A percentile compares a stretch with the other conserved stretches of the same genome.
These are phyloP conservation scores for Clarias platycephalus DNA, from an alignment of 2,797 vertebrate species.

Conservation along the genomic window DNA sequence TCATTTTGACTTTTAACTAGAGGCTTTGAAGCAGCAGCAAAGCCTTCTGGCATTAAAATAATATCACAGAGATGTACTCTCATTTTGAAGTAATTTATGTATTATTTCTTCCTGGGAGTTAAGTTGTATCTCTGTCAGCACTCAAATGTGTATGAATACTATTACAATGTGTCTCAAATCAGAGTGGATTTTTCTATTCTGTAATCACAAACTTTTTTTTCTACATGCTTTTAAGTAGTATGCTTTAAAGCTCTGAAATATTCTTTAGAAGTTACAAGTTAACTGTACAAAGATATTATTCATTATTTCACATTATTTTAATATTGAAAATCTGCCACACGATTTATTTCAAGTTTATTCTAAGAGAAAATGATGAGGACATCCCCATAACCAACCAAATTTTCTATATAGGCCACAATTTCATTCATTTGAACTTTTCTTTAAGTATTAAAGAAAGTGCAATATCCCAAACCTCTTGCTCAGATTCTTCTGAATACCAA, in stretches of 20 bases:
- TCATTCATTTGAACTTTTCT: conserved; percentile 49
- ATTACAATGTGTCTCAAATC: conserved; percentile 46
- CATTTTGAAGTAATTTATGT: conserved; percentile 67
- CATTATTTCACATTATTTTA: conserved; percentile 58
- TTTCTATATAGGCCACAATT: conserved; percentile 59
- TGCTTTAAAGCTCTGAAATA: conserved; percentile 54
- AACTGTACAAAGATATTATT: conserved; percentile 55
- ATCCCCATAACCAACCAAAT: conserved; percentile 28
- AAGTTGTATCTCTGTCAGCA: conserved; percentile 41
- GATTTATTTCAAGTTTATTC: conserved; percentile 52
- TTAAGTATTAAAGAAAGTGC: conserved; percentile 54
- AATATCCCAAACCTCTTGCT: conserved; percentile 52
- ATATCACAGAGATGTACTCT: conserved; percentile 69
- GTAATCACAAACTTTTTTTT: conserved; percentile 37
- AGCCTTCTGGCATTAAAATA: conserved; percentile 64
- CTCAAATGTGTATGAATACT: conserved; percentile 41
- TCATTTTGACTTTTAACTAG: conserved; percentile 64
- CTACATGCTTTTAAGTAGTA: conserved; percentile 25
- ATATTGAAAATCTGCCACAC: conserved; percentile 56
- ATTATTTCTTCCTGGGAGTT: conserved; percentile 51
- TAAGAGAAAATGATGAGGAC: conserved; percentile 40
- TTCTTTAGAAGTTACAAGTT: conserved; percentile 64
- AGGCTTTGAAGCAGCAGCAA: conserved; percentile 67
- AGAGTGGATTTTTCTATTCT: conserved; percentile 34
- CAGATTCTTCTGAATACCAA: conserved; percentile 52